Evolutionary conservation across 2,113 vertebrate species (phyloP).

Genomic region (Cacatua alba): DNA sequence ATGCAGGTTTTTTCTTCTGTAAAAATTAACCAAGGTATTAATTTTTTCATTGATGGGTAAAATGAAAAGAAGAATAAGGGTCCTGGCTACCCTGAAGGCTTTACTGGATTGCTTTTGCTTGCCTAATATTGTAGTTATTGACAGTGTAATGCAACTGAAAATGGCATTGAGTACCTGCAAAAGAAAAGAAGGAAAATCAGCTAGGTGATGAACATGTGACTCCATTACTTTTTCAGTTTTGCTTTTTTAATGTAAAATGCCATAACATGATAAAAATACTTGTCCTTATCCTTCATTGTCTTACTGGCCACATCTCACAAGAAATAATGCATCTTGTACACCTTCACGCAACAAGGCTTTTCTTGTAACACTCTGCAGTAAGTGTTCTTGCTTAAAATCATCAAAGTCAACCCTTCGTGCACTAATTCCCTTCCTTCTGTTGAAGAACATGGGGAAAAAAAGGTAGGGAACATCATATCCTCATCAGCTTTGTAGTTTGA

Average conservation of each 20-base stretch:
- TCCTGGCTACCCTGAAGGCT: neutral
- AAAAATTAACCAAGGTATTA: neutral
- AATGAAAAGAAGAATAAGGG: neutral
- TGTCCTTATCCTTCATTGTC: neutral
- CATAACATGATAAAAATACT: neutral
- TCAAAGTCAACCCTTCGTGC: neutral
- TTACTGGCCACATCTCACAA: neutral
- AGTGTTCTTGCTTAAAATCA: neutral
- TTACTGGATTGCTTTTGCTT: neutral
- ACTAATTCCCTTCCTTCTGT: neutral
- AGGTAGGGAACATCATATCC: neutral
- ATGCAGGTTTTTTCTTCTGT: neutral
- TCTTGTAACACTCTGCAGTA: neutral
- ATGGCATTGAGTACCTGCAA: neutral
- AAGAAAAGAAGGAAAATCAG: neutral
- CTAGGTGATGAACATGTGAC: neutral
- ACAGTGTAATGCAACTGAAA: neutral
- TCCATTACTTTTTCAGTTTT: neutral
- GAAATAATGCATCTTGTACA: rapidly evolving
- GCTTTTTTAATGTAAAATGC: neutral
- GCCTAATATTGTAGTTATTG: neutral
- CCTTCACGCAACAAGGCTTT: neutral
- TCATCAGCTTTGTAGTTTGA: neutral
- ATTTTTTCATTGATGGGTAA: neutral
- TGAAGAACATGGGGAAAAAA: neutral